Evolutionary conservation across 2,888 invertebrate genomes (phyloP), one percentile per base, ranked within the genome.

Genomic region (Baronia brevicornis): DNA sequence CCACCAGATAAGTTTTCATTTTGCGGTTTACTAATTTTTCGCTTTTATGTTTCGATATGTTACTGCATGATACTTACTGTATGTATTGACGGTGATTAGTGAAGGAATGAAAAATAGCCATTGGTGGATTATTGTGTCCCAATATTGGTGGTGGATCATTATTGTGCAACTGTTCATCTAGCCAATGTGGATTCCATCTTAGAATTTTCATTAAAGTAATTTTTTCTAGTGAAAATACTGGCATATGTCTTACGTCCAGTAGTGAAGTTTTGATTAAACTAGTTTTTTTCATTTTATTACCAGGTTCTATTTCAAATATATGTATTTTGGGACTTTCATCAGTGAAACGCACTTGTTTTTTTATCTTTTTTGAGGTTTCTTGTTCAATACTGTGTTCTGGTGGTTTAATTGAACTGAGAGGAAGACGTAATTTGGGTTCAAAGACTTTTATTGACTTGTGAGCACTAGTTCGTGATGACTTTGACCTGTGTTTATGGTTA

Each of bases 101-200:
- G 56, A 89, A 92, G 9, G 69, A 63, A 48, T 79, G 79, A 7
- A 87, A 75, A 48, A 90, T 84, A 3, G 85, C 79, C 46, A 79
- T 56, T 2, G 89, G 67, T 3, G 75, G 57, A 22, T 78, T 73
- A 25, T 63, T 60, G 12, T 82, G 77, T 0, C 80, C 80, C 24
- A 86, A 61, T 12, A 88, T 85, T 3, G 88, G 86, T 1, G 89
- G 89, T 28, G 86, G 85, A 1, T 79, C 72, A 33, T 73, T 71
- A 5, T 68, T 60, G 25, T 60, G 60, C 10, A 68, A 56, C 52
- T 89, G 87, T 44, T 88, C 87, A 34, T 85, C 64, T 2, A 92
- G 55, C 91, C 91, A 92, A 12, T 84, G 73, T 4, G 90, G 88
- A 49, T 88, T 88, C 92, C 91, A 92, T 9, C 70, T 48, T 3